Conservation (phyloP, 2,888 invertebrate genomes). For the Mesochorus sp. region DNA sequence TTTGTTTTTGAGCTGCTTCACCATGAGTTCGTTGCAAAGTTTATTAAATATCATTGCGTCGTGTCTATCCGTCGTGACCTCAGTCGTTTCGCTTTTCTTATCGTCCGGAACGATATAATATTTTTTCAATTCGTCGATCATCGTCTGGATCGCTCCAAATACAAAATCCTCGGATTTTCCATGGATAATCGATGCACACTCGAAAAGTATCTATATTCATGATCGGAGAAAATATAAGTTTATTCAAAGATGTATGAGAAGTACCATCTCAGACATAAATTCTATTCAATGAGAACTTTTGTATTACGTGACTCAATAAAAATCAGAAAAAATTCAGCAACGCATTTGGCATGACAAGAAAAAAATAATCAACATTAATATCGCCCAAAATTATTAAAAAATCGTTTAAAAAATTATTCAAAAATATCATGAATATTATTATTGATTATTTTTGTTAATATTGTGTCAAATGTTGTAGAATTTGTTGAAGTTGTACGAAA, state of each 20-base stretch:
- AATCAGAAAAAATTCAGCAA: too few relatives aligned
- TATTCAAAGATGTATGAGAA: background rate
- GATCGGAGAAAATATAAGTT: background rate
- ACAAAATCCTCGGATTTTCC: background rate
- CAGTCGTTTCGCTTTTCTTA: too few relatives aligned
- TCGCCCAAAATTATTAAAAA: too few relatives aligned
- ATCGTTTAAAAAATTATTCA: too few relatives aligned
- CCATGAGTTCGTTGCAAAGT: background rate
- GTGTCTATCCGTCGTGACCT: too few relatives aligned
- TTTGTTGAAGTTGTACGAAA: background rate
- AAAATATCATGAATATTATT: too few relatives aligned
- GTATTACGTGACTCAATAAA: too few relatives aligned
- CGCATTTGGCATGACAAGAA: too few relatives aligned
- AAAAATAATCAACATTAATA: too few relatives aligned
- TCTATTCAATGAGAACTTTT: background rate
- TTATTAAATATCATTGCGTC: background rate
- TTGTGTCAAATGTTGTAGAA: too few relatives aligned
- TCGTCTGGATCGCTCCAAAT: background rate
- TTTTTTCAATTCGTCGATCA: background rate
- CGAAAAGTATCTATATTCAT: slow-evolving; percentile 1
- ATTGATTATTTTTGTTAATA: too few relatives aligned
- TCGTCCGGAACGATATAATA: background rate
- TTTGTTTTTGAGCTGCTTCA: background rate
- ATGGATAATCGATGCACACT: background rate
- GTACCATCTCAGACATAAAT: background rate